Evolutionary conservation across 2,797 vertebrate genomes (phyloP).

Genomic region (Siniperca scherzeri): DNA sequence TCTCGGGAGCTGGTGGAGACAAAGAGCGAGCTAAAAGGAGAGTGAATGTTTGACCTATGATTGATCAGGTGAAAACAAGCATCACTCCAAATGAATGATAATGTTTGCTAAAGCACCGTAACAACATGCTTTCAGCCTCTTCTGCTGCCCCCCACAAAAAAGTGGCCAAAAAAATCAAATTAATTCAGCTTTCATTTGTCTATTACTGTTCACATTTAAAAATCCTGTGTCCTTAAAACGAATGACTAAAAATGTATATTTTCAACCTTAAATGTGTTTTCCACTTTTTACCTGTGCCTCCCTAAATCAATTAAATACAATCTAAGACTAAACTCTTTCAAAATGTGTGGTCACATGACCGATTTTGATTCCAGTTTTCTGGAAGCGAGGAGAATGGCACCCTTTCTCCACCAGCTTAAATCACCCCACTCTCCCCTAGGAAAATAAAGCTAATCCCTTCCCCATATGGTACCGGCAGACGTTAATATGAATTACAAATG

Average conservation of each 20-base stretch:
- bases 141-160: not conserved
- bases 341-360: not conserved
- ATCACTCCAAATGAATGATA: not conserved
- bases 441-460: slow-evolving; percentile 17
- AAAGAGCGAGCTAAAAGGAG: not conserved
- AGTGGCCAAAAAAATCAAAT: not conserved
- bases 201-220: not conserved
- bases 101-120: not conserved
- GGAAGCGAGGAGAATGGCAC: not conserved
- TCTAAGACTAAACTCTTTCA: not conserved
- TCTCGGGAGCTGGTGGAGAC: not conserved
- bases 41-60: not conserved
- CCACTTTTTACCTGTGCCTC: not conserved
- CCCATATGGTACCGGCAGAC: slow-evolving; percentile 24
- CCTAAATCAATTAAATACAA: not conserved
- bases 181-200: not conserved
- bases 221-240: not conserved
- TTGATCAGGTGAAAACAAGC: not conserved
- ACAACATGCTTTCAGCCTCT: not conserved
- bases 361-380: slow-evolving; percentile 9
- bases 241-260: not conserved
- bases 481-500: slow-evolving; percentile 4
- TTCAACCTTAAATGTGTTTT: not conserved
- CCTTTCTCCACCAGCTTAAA: not conserved
- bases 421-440: not conserved